Evolutionary conservation across 2,797 vertebrate genomes (phyloP).

Genomic region (Sylvilagus floridanus): DNA sequence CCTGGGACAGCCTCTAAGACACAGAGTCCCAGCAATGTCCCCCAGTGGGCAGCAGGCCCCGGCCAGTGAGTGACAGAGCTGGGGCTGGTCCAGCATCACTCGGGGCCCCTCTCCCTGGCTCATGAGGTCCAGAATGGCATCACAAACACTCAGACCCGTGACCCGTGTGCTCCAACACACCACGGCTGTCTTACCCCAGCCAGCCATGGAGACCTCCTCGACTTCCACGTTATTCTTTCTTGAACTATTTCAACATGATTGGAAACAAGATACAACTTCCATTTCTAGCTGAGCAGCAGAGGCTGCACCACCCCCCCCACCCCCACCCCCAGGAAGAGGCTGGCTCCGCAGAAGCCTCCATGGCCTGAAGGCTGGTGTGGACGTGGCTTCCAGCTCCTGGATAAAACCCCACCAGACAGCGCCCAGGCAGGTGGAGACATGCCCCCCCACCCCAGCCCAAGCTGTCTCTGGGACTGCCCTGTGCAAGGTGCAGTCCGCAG

Average conservation of each 20-base stretch:
- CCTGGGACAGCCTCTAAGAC: not conserved
- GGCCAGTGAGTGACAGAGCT: not conserved
- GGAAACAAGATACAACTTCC: not conserved
- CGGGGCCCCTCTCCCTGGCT: not conserved
- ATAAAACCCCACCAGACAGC: accelerated
- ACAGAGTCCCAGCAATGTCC: not conserved
- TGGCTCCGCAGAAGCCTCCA: not conserved
- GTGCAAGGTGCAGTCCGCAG: accelerated
- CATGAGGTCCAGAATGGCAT: not conserved
- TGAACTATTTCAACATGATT: not conserved
- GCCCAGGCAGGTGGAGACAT: accelerated
- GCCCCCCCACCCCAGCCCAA: not conserved
- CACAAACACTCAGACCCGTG: not conserved
- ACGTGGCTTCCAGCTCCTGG: not conserved
- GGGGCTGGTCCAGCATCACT: not conserved
- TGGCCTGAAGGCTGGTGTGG: not conserved
- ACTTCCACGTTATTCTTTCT: not conserved
- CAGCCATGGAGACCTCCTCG: accelerated
- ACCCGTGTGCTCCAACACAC: not conserved
- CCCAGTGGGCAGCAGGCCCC: not conserved
- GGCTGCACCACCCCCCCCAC: no score
- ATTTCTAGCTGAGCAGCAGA: not conserved
- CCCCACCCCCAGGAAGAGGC: not conserved
- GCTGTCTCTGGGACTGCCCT: no score
- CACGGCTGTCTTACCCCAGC: not conserved